Conservation (phyloP, 2,797 vertebrate genomes). For the Lagorchestes hirsutus region DNA sequence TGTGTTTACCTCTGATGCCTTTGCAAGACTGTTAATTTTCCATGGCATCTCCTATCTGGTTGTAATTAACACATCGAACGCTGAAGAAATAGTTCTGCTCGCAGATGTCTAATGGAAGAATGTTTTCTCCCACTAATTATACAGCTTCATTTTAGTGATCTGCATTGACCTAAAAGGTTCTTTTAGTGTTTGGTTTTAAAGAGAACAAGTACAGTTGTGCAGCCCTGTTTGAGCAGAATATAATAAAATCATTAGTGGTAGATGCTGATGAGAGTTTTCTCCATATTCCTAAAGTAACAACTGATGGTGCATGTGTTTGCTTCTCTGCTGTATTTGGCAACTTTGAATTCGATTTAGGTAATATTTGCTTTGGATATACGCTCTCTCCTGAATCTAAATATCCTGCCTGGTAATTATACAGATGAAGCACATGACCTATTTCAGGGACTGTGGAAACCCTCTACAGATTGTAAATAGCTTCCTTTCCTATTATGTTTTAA, state of each 20-base stretch:
- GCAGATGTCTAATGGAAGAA: conserved; percentile 85
- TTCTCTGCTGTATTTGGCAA: conserved; percentile 30
- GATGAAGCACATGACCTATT: conserved; percentile 78
- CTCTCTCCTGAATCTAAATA: conserved; percentile 66
- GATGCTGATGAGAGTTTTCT: conserved; percentile 24
- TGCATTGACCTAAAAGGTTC: conserved; percentile 74
- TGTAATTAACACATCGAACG: conserved; percentile 89
- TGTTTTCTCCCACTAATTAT: conserved; percentile 83
- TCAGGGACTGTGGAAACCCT: conserved; percentile 63
- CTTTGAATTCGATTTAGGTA: conserved; percentile 66
- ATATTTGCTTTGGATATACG: conserved; percentile 57
- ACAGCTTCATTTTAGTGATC: conserved; percentile 74
- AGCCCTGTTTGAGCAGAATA: background rate
- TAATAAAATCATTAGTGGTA: conserved; percentile 52
- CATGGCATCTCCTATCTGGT: conserved; percentile 85
- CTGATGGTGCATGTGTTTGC: conserved; percentile 50
- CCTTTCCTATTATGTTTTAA: conserved; percentile 59
- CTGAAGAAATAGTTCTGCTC: conserved; percentile 81
- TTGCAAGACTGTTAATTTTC: conserved; percentile 89
- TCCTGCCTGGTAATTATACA: conserved; percentile 80
- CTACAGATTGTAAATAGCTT: conserved; percentile 70
- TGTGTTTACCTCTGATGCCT: conserved; percentile 88
- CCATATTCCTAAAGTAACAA: conserved; percentile 20
- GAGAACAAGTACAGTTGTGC: background rate
- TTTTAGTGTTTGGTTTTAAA: background rate